Conservation (phyloP, 2,113 vertebrate species). For the Axis porcinus region DNA sequence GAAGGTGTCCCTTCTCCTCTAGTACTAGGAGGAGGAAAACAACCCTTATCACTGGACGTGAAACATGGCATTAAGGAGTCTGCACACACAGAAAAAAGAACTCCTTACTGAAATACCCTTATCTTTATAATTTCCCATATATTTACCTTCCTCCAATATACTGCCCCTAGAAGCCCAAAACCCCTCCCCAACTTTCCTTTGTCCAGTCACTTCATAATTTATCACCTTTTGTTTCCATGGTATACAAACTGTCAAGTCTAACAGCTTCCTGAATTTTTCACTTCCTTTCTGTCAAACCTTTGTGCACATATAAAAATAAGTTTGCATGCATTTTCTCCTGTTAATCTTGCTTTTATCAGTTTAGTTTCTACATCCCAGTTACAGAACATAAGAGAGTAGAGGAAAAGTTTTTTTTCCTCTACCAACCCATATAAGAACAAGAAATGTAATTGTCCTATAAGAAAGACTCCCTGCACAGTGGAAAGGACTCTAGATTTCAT, state of each 20-base stretch:
- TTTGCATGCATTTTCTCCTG: background rate
- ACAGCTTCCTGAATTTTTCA: background rate
- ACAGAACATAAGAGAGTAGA: background rate
- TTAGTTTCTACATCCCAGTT: background rate
- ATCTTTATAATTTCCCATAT: background rate
- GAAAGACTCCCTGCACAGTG: background rate
- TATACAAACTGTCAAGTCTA: background rate
- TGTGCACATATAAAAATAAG: background rate
- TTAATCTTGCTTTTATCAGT: background rate
- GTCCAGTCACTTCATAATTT: background rate
- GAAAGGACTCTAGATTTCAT: background rate
- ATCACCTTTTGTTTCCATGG: background rate
- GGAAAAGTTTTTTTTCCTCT: background rate
- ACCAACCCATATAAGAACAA: background rate
- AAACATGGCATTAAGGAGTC: background rate
- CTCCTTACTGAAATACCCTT: background rate
- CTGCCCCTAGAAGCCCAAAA: background rate
- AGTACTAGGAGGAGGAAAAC: background rate
- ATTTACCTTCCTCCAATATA: background rate
- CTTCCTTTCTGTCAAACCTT: background rate
- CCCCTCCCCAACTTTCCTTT: background rate
- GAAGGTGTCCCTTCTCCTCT: background rate
- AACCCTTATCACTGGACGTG: background rate
- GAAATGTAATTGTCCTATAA: background rate
- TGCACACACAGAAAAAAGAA: background rate